A percentile compares a stretch with the other conserved stretches of the same genome.
Evolutionary conservation across 2,113 vertebrate species (phyloP).

Genomic region (Stegostoma tigrinum): DNA sequence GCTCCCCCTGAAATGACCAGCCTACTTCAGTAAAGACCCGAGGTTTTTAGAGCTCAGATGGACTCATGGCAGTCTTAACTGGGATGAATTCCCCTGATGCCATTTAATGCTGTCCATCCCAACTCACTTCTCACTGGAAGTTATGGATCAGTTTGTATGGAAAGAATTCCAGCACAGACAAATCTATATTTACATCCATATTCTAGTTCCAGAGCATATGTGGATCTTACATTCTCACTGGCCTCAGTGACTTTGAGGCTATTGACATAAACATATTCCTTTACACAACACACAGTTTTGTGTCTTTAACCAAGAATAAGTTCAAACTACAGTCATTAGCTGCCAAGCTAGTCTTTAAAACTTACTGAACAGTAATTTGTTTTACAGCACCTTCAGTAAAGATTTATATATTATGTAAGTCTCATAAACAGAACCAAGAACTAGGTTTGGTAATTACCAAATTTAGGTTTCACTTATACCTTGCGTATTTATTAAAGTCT

Average conservation of each 20-base stretch:
- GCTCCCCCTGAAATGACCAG: neutral
- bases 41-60: neutral
- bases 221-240: neutral
- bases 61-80: neutral
- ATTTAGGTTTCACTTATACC: neutral
- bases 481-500: neutral
- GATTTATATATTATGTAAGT: neutral
- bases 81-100: neutral
- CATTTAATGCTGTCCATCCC: neutral
- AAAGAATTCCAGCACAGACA: neutral
- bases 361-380: neutral
- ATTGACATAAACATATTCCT: neutral
- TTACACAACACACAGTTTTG: neutral
- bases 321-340: neutral
- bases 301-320: neutral
- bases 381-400: neutral
- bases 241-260: neutral
- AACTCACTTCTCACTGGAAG: neutral
- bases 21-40: neutral
- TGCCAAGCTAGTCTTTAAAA: neutral
- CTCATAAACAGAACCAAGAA: too few species aligned
- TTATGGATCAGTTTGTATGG: neutral
- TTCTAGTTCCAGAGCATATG: neutral
- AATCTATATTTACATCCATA: neutral
- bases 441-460: neutral